Percentiles rank a stretch among this genome's conserved stretches.
phyloP scores from a whole-genome alignment of 2,113 vertebrate species.

The Aegypius monachus region DNA sequence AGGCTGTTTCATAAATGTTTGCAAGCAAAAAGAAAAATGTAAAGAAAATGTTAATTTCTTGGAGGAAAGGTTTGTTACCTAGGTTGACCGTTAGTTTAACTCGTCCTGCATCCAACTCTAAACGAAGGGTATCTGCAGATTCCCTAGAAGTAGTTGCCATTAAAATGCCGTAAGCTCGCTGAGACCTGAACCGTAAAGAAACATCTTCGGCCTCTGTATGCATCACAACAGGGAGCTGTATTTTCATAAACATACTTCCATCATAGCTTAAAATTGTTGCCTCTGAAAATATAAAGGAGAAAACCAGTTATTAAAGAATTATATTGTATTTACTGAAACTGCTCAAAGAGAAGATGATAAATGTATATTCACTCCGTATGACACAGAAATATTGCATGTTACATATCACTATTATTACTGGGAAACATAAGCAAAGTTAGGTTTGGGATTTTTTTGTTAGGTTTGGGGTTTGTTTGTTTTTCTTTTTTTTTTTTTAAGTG shows the following conservation, averaged over 20 bases:
- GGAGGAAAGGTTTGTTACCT: conserved; percentile 82
- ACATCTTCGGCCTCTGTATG: conserved; percentile 96
- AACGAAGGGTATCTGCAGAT: conserved; percentile 90
- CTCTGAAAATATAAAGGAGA: conserved; percentile 73
- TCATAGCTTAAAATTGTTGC: conserved; percentile 96
- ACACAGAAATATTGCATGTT: background rate
- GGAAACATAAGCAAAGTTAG: background rate
- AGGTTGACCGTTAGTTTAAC: conserved; percentile 97
- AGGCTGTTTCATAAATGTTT: conserved; percentile 68
- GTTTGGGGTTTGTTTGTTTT: too few species aligned
- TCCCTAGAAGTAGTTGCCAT: conserved; percentile 97
- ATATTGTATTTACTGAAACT: background rate
- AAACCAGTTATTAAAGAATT: background rate
- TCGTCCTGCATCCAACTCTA: conserved; percentile 91
- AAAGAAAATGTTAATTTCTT: conserved; percentile 63
- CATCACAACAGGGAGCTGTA: conserved; percentile 95
- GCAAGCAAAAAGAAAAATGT: conserved; percentile 77
- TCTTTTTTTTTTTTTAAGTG: background rate
- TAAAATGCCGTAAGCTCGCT: conserved; percentile 92
- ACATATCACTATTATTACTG: background rate
- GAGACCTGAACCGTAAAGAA: conserved; percentile 91
- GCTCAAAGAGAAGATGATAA: background rate
- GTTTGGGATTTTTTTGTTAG: background rate
- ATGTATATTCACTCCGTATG: background rate
- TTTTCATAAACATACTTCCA: conserved; percentile 99